These are phyloP conservation scores for Chamaetylas fuelleborni DNA, from an alignment of 2,113 vertebrate species.

Conservation along the genomic window DNA sequence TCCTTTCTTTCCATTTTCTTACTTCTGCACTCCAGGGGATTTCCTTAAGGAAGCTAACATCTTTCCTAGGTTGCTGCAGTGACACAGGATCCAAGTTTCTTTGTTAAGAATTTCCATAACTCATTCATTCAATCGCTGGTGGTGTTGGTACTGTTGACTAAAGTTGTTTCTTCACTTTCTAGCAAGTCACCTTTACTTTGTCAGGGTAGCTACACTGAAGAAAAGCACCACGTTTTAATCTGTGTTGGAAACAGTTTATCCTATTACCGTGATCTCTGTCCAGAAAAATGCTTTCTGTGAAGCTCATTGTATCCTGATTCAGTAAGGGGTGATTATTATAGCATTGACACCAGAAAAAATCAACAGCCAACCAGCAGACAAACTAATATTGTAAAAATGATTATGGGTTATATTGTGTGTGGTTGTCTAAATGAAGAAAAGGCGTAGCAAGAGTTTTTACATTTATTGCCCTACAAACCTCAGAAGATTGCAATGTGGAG, in stretches of 20 bases:
- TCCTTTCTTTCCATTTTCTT: slow-evolving; percentile 49
- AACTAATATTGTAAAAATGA: neutral
- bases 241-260: neutral
- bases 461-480: neutral
- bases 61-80: slow-evolving; percentile 31
- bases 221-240: neutral
- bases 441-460: neutral
- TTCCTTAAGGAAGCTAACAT: slow-evolving; percentile 51
- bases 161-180: neutral
- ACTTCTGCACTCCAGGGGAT: slow-evolving; percentile 27
- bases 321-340: neutral
- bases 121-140: neutral
- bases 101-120: slow-evolving; percentile 53
- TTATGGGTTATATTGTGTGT: neutral
- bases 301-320: neutral
- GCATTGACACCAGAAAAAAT: neutral
- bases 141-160: neutral
- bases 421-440: neutral
- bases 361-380: neutral
- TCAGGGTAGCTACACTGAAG: neutral
- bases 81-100: slow-evolving; percentile 11
- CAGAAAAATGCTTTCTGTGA: neutral
- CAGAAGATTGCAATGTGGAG: neutral
- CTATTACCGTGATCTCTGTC: neutral
- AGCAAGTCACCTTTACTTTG: neutral